These are phyloP conservation scores for Polyergus mexicanus DNA, from an alignment of 1,140 invertebrate genomes.

Conservation along the genomic window DNA sequence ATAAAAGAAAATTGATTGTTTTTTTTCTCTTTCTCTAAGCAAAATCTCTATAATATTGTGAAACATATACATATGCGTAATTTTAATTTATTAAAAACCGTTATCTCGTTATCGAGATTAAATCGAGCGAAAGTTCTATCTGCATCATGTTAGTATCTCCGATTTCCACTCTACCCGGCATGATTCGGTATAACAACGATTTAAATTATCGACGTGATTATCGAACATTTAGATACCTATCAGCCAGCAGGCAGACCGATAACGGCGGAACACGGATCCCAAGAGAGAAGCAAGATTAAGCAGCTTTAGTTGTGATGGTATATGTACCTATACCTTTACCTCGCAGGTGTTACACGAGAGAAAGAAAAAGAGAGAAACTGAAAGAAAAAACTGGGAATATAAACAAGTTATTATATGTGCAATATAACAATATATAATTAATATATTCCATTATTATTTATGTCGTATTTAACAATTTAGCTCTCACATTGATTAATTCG, in stretches of 20 bases:
- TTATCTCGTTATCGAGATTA: neutral
- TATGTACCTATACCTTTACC: neutral
- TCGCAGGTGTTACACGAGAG: neutral
- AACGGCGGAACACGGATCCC: neutral
- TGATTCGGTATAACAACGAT: conserved; percentile 34
- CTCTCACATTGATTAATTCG: neutral
- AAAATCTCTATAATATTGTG: neutral
- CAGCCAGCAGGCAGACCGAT: neutral
- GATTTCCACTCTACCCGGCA: neutral
- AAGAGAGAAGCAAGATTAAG: conserved; percentile 4
- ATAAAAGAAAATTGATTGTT: neutral
- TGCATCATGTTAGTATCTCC: neutral
- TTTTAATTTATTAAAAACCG: neutral
- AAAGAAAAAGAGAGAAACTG: neutral
- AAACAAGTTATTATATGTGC: neutral
- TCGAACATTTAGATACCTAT: conserved; percentile 38
- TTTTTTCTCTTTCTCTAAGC: neutral
- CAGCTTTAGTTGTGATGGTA: neutral
- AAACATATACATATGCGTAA: neutral
- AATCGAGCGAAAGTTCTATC: neutral
- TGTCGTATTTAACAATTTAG: neutral
- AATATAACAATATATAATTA: neutral
- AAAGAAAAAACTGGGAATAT: neutral
- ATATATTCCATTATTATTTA: neutral
- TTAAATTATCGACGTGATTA: conserved; percentile 38